Evolutionary conservation across 2,888 invertebrate genomes (phyloP).

Genomic region (Heliconius ethilla): DNA sequence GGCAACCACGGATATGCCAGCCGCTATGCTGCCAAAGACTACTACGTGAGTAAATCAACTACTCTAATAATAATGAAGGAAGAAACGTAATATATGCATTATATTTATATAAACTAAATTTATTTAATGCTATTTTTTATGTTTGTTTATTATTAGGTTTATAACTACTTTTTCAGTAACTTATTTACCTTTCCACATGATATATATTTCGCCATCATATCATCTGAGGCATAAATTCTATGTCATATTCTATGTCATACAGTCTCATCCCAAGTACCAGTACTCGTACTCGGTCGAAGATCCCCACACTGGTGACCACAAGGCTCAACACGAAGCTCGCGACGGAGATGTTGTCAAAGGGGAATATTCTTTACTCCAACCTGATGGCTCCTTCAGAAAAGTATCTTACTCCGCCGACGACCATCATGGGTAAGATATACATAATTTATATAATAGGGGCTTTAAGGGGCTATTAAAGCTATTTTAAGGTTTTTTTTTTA

Average conservation of each 20-base stretch:
- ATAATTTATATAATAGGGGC: background rate
- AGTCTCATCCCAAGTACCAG: constrained; percentile 83
- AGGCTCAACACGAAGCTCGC: constrained; percentile 82
- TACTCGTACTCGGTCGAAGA: constrained; percentile 84
- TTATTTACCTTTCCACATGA: background rate
- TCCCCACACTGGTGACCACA: constrained; percentile 83
- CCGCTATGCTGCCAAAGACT: constrained; percentile 44
- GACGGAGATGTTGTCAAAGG: constrained; percentile 85
- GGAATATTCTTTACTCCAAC: constrained; percentile 84
- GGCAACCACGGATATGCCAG: constrained; percentile 30
- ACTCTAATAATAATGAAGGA: background rate
- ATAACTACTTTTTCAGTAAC: background rate
- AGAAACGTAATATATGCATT: background rate
- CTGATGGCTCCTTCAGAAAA: constrained; percentile 83
- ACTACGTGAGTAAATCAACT: constrained; percentile 51
- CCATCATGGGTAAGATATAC: constrained; percentile 74
- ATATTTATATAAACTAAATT: background rate
- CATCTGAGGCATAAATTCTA: background rate
- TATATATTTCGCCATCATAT: background rate
- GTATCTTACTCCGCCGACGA: constrained; percentile 83
- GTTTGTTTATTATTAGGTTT: background rate
- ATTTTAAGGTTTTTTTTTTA: constrained; percentile 39
- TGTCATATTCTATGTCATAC: constrained; percentile 34
- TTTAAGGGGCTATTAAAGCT: no score
- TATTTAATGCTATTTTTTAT: no score